Evolutionary conservation across 1,140 invertebrate genomes (phyloP).

Genomic region (Anoplophora glabripennis): DNA sequence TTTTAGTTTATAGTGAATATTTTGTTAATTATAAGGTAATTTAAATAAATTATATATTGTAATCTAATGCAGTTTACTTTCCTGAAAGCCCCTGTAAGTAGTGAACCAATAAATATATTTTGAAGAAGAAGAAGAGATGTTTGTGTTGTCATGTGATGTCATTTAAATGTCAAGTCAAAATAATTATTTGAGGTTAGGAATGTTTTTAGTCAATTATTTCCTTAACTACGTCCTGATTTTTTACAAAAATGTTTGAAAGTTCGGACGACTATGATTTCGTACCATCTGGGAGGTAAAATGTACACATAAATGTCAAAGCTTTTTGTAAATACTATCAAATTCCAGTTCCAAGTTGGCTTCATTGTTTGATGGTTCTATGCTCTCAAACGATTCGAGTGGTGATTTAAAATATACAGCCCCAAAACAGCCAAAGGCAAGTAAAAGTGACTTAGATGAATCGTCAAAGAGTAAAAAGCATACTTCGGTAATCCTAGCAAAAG

Average conservation of each 20-base stretch:
- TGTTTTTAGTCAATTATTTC: neutral
- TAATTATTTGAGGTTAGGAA: neutral
- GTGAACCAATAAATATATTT: too few relatives aligned
- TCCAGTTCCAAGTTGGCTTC: conserved; percentile 34
- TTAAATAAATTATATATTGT: neutral
- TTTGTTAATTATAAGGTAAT: neutral
- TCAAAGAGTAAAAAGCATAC: conserved; percentile 11
- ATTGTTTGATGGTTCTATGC: conserved; percentile 23
- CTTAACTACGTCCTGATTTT: neutral
- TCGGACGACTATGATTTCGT: conserved; percentile 24
- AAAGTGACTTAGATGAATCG: conserved; percentile 6
- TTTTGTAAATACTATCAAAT: neutral
- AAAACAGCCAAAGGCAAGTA: conserved; percentile 28
- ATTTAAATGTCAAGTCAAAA: too few relatives aligned
- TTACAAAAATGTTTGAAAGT: conserved; percentile 20
- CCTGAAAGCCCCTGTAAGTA: neutral
- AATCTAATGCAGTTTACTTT: neutral
- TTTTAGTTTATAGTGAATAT: conserved; percentile 24
- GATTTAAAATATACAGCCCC: conserved; percentile 35
- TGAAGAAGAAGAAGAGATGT: too few relatives aligned
- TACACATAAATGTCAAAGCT: neutral
- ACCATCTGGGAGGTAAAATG: conserved; percentile 19
- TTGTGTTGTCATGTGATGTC: too few relatives aligned
- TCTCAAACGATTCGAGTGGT: conserved; percentile 4
- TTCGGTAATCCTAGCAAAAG: conserved; percentile 22